Percentiles rank a stretch among this genome's conserved stretches.
Evolutionary conservation across 2,888 invertebrate species (phyloP).

Genomic region (Harmothoe impar): DNA sequence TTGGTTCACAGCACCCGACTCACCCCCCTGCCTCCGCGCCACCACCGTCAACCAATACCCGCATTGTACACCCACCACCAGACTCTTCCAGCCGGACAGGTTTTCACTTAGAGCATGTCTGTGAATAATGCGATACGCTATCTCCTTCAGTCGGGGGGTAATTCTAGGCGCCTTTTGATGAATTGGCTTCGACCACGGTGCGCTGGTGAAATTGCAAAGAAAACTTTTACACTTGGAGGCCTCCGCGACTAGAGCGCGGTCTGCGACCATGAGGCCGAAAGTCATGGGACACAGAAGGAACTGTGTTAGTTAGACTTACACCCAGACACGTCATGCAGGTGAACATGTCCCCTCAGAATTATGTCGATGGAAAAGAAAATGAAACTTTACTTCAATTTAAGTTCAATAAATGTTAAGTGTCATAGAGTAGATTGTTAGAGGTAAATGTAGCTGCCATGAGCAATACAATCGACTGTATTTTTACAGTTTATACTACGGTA

Average conservation of each 20-base stretch:
- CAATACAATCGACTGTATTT: too few species aligned
- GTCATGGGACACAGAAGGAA: background rate
- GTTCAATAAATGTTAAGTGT: background rate
- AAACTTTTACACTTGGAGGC: background rate
- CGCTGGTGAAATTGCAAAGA: slow-evolving; percentile 18
- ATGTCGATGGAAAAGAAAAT: too few species aligned
- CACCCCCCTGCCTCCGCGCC: background rate
- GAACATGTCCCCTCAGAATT: background rate
- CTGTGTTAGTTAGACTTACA: background rate
- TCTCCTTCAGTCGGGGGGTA: slow-evolving; percentile 44
- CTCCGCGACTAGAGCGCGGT: background rate
- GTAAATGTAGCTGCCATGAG: too few species aligned
- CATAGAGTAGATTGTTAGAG: too few species aligned
- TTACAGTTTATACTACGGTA: too few species aligned
- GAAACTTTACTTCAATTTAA: too few species aligned
- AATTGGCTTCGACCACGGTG: slow-evolving; percentile 27
- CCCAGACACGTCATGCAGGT: background rate
- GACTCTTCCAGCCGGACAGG: slow-evolving; percentile 6
- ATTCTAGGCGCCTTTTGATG: slow-evolving; percentile 13
- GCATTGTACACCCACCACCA: background rate
- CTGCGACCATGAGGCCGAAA: background rate
- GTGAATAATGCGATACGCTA: slow-evolving; percentile 41
- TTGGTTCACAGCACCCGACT: slow-evolving; percentile 31
- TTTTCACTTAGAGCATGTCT: slow-evolving; percentile 50
- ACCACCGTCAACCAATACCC: background rate